phyloP scores from a whole-genome alignment of 1,140 invertebrate genomes.

The Ganaspis sp. region DNA sequence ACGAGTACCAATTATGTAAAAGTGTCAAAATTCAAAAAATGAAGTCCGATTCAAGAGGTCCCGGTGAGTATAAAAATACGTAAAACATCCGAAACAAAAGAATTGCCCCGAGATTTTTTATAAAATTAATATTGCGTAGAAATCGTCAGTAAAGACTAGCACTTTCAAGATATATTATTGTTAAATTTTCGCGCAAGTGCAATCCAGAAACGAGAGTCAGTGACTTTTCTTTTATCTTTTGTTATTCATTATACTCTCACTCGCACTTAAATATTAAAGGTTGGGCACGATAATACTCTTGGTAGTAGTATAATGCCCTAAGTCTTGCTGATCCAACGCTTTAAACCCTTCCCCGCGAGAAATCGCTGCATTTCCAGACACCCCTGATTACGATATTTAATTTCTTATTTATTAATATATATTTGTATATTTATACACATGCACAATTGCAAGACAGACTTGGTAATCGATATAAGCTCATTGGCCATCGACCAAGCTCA shows the following conservation, averaged over 20 bases:
- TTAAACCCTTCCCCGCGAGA: constrained; percentile 69
- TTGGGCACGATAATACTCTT: constrained; percentile 77
- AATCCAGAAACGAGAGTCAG: constrained; percentile 76
- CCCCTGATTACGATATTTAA: constrained; percentile 55
- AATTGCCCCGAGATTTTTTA: neutral
- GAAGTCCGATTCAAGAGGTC: neutral
- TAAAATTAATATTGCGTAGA: constrained; percentile 20
- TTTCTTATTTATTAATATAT: constrained; percentile 36
- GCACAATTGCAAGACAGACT: constrained; percentile 56
- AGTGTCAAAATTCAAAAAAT: too few relatives aligned
- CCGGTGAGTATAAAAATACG: neutral
- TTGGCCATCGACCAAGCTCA: constrained; percentile 36
- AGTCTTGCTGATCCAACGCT: constrained; percentile 76
- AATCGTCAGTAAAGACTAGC: constrained; percentile 73
- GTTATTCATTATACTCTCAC: constrained; percentile 70
- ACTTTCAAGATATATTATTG: constrained; percentile 74
- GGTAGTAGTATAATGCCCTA: constrained; percentile 77
- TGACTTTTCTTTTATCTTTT: constrained; percentile 52
- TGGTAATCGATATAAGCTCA: constrained; percentile 38
- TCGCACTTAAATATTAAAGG: constrained; percentile 76
- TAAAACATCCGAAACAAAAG: neutral
- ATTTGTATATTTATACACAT: constrained; percentile 45
- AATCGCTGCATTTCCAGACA: constrained; percentile 70
- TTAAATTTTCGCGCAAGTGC: constrained; percentile 72
- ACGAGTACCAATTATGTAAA: too few relatives aligned